Percentiles rank a stretch among this genome's conserved stretches.
Evolutionary conservation across 1,140 invertebrate genomes (phyloP).

Genomic region (Apis laboriosa): DNA sequence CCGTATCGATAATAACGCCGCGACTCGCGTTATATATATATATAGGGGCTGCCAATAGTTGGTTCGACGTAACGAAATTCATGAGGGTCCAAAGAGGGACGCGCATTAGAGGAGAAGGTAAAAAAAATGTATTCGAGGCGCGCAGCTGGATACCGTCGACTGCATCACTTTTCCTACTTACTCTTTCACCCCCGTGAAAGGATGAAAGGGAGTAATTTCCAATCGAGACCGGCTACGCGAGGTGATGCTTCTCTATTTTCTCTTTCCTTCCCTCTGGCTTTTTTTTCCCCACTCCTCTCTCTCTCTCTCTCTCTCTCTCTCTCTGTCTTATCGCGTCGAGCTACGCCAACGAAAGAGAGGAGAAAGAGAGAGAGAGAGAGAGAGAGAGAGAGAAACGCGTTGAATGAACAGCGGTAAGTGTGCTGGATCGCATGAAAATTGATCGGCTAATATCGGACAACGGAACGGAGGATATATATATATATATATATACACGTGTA

Average conservation of each 20-base stretch:
- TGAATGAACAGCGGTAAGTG: slow-evolving; percentile 54
- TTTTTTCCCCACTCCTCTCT: background rate
- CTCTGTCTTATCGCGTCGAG: slow-evolving; percentile 9
- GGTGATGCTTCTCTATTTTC: slow-evolving; percentile 39
- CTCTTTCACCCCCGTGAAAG: slow-evolving; percentile 59
- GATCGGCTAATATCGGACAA: slow-evolving; percentile 56
- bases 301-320: background rate
- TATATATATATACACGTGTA: background rate
- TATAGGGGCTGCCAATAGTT: background rate
- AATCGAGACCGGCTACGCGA: slow-evolving; percentile 55
- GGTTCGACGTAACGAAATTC: slow-evolving; percentile 41
- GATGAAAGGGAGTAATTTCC: slow-evolving; percentile 67
- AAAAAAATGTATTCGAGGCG: slow-evolving; percentile 35
- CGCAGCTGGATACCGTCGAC: slow-evolving; percentile 43
- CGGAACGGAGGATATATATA: background rate
- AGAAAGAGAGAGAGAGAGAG: background rate
- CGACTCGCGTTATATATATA: background rate
- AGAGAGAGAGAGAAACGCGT: background rate
- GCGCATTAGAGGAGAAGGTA: slow-evolving; percentile 4
- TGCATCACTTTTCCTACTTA: slow-evolving; percentile 59
- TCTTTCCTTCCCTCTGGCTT: slow-evolving; percentile 5
- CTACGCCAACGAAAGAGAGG: background rate
- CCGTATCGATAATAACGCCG: slow-evolving; percentile 63
- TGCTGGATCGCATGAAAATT: slow-evolving; percentile 51
- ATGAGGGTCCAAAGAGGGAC: background rate